Conservation (phyloP, 2,797 vertebrate genomes). For the Anas capensis region DNA sequence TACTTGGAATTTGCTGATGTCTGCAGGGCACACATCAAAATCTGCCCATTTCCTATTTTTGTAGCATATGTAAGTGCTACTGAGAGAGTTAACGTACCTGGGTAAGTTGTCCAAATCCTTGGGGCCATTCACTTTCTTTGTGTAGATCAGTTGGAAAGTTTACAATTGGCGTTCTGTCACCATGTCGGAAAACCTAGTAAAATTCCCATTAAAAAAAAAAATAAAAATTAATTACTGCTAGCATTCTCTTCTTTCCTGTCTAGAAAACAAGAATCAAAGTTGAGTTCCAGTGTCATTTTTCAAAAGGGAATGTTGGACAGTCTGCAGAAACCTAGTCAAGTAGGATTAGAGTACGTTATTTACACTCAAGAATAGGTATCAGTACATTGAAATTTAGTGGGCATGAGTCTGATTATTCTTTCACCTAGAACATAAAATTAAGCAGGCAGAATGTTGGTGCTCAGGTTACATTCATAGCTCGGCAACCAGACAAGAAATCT, state of each 20-base stretch:
- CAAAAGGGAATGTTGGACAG: neutral
- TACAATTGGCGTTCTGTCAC: constrained; percentile 89
- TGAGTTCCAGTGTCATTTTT: neutral
- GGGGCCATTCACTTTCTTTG: constrained; percentile 90
- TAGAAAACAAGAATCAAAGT: neutral
- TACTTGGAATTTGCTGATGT: neutral
- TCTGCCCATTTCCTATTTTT: neutral
- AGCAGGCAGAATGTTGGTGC: neutral
- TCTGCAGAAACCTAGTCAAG: neutral
- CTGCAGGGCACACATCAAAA: neutral
- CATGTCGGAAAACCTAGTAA: constrained; percentile 89
- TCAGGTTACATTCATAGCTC: neutral
- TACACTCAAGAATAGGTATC: neutral
- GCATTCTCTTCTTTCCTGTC: neutral
- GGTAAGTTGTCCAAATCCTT: constrained; percentile 93
- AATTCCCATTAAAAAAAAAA: neutral
- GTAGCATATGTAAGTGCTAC: neutral
- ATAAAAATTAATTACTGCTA: neutral
- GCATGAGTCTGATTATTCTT: neutral
- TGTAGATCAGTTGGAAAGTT: constrained; percentile 88
- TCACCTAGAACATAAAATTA: neutral
- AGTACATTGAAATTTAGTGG: neutral
- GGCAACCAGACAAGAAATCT: neutral
- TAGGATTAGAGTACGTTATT: neutral
- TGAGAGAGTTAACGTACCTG: constrained; percentile 79